These are phyloP conservation scores for Folsomia manolachei DNA, from an alignment of 2,888 invertebrate genomes.

Conservation along the genomic window DNA sequence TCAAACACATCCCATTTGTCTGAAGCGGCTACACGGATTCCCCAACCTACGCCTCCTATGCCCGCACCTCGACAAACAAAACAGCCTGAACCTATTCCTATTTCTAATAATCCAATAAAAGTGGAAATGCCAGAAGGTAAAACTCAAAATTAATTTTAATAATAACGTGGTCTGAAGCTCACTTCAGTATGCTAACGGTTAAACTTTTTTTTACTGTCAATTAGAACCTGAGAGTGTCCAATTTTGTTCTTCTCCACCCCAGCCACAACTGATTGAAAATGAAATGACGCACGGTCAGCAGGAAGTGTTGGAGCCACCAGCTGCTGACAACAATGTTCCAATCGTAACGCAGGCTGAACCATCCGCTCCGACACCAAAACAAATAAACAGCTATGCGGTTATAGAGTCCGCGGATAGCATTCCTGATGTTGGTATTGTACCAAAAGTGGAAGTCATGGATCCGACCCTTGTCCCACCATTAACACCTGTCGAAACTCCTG, in stretches of 20 bases:
- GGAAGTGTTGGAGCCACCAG: neutral
- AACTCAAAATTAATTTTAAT: too few species aligned
- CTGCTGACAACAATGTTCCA: too few species aligned
- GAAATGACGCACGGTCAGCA: neutral
- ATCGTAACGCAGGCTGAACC: too few species aligned
- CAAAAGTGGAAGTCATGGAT: neutral
- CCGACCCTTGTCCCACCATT: too few species aligned
- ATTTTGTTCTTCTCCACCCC: too few species aligned
- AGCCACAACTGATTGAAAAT: too few species aligned
- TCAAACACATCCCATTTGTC: constrained; percentile 45
- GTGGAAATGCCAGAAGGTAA: constrained; percentile 7
- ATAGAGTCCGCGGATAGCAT: too few species aligned
- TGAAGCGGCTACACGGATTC: constrained; percentile 48
- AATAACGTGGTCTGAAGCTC: too few species aligned
- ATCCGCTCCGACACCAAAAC: too few species aligned
- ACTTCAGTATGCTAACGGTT: too few species aligned
- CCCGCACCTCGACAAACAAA: constrained; percentile 61
- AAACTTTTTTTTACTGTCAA: neutral
- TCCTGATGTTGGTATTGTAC: too few species aligned
- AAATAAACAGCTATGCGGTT: too few species aligned
- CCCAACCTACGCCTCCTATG: constrained; percentile 53
- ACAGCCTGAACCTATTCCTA: constrained; percentile 22
- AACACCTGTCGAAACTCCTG: neutral
- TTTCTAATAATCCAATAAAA: constrained; percentile 1
- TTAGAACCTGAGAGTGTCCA: neutral